These are phyloP conservation scores for Nipponia nippon DNA, from an alignment of 2,113 vertebrate genomes.

Conservation along the genomic window DNA sequence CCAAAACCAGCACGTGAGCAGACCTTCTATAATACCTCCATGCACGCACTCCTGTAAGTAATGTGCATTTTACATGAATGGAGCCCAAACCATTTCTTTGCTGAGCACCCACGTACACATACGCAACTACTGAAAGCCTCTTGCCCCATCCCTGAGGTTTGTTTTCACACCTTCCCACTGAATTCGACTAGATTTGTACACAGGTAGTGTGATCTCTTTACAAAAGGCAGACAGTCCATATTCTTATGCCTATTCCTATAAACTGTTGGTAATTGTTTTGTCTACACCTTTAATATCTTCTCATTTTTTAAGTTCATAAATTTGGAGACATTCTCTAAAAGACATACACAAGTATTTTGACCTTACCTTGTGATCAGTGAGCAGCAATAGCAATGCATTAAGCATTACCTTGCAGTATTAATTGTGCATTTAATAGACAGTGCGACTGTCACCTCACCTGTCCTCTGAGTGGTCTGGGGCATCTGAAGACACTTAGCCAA, in stretches of 20 bases:
- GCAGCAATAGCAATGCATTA: not conserved
- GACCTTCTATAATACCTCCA: accelerated
- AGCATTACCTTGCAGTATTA: not conserved
- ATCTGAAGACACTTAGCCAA: not conserved
- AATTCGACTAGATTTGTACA: not conserved
- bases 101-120: accelerated
- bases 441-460: not conserved
- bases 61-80: accelerated
- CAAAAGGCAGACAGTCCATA: not conserved
- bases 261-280: not conserved
- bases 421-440: not conserved
- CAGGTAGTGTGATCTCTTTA: not conserved
- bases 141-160: not conserved
- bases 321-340: not conserved
- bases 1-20: accelerated
- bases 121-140: not conserved
- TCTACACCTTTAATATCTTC: not conserved
- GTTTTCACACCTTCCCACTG: not conserved
- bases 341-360: not conserved
- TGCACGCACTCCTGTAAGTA: accelerated
- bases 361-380: not conserved
- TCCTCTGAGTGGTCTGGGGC: not conserved
- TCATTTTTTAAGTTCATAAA: not conserved
- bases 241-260: not conserved
- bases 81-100: not conserved